Base-by-base conservation (phyloP, 1,140 invertebrate species). In the Choristoneura fumiferana region DNA sequence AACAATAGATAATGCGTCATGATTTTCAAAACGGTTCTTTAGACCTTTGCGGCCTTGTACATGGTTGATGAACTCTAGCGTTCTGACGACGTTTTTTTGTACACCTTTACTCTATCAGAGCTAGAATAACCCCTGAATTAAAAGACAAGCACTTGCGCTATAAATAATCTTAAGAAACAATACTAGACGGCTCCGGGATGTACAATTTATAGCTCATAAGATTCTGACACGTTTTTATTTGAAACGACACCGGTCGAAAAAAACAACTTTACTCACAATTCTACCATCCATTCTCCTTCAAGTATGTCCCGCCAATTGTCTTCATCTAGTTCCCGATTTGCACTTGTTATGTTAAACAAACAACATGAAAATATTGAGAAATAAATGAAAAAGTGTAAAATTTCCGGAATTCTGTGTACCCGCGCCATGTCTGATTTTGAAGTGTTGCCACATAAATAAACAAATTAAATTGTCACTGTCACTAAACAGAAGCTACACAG, bases 211-310 rank as follows among this genome's bases (percentile, higher is more conserved):
- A 36, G 35, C 15, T 54, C 10, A 37, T 52, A 54, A 58, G 60
- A 62, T 62, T 66, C 49, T 80, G 75, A 85, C 85, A 86, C 85
- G 85, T 88, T 84, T 69, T 71, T 67, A 55, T 63, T 57, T 65
- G 55, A 62, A 62, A 45, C 58, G 53, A 73, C 33, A 67, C 73
- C 77, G 77, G 80, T 74, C 37, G 62, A 8, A 37, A n/a, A 56
- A 57, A 70, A 63, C 12, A 43, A 36, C 17, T 38, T 36, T 36
- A 88, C 85, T 88, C 64, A 88, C 85, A 88, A 88, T 81, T 88
- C 81, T 18, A 88, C 81, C 85, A 88, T 81, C 85, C 85, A 88
- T 78, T 88, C 85, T 40, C 85, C 85, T 22, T 88, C 76, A 18
- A 88, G 76, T 52, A 88, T 85, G 49, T 85, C 71, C 54, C 63